Evolutionary conservation across 64 coral and sea anemone genomes (phyloP), one percentile per base, ranked within the genome.

Genomic region (Porites australiensis): DNA sequence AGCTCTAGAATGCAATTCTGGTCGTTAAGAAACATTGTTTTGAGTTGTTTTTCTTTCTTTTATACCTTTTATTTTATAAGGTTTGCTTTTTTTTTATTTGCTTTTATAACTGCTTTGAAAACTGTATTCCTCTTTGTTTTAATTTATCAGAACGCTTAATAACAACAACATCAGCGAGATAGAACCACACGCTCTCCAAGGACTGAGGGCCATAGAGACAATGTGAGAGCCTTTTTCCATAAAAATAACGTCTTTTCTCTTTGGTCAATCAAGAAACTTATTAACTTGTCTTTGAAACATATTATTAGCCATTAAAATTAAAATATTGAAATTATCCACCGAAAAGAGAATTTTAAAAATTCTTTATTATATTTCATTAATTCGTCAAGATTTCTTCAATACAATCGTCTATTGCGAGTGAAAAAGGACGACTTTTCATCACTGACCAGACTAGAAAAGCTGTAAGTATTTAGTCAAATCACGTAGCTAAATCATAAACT

Each of bases 151-250:
- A 48, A 47, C 72, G 23, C 44, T 74, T 50, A 74, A 74, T 44
- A 74, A 74, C 13, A 74, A 74, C 44, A 74, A 74, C 72, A 74
- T 74, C 12, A 47, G 37, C 13, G 72, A 47, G 72, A 74, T 74
- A 5, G 72, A 74, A 13, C 72, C 72, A 74, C 43, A 13, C 43
- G 72, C 72, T 49, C 18, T 74, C 1, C 43, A 74, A 1, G 72
- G 72, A 74, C 48, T 74, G 18, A 74, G 48, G 13, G 18, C 9
- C 43, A 74, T 48, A 45, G 2, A 74, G 18, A 74, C 72, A 47
- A 50, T 74, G 72, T 74, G 44, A 47, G 43, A 13, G 0, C 44
- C 2, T 5, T 4, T 45, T 3, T 13, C 2, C 15, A 13, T 0
- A 49, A 12, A 4, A 13, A 47, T 9, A 2, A 12, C 13, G 13